A percentile compares a stretch with the other conserved stretches of the same genome.
These are phyloP conservation scores for Prunella himalayana DNA, from an alignment of 2,113 vertebrate species.

Conservation along the genomic window DNA sequence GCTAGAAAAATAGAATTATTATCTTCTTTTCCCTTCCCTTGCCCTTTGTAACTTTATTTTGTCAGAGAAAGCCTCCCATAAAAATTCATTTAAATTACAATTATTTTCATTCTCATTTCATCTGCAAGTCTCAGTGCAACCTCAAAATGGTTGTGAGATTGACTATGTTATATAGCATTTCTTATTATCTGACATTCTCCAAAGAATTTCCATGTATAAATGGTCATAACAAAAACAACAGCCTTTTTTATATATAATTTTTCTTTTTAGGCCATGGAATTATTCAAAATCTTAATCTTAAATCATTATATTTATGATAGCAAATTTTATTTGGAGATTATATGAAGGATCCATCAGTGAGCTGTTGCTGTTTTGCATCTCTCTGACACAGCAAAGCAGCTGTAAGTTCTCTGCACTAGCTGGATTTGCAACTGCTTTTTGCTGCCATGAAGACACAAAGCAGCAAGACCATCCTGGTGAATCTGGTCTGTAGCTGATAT, in stretches of 20 bases:
- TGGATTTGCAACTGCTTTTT: neutral
- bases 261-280: neutral
- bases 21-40: neutral
- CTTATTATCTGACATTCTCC: neutral
- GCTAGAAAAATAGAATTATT: neutral
- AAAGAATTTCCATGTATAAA: neutral
- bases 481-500: neutral
- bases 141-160: neutral
- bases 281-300: neutral
- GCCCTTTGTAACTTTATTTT: neutral
- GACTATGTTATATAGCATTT: neutral
- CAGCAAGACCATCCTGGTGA: neutral
- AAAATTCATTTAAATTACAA: neutral
- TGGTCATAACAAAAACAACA: neutral
- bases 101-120: neutral
- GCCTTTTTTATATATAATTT: neutral
- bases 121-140: neutral
- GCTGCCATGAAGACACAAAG: constrained; percentile 21
- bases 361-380: neutral
- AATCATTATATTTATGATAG: neutral
- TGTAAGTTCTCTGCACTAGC: neutral
- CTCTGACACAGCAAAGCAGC: neutral
- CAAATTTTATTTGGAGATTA: neutral
- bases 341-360: neutral
- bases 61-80: neutral